phyloP scores from a whole-genome alignment of 2,113 vertebrate genomes.

The Entomyzon cyanotis region DNA sequence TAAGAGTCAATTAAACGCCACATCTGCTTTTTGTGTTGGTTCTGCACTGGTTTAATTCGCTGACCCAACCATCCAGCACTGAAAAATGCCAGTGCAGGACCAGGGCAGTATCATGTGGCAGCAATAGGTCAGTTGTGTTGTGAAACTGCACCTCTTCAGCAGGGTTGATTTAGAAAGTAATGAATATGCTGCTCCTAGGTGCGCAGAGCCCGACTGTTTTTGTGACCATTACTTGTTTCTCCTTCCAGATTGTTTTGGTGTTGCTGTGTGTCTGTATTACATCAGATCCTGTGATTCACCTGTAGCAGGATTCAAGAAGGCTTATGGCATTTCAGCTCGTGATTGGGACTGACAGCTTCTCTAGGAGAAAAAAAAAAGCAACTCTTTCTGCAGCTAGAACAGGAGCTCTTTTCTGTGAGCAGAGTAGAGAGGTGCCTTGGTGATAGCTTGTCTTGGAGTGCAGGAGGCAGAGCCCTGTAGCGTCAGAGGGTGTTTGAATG shows the following conservation, averaged over 20 bases:
- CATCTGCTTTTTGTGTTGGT: rapidly evolving
- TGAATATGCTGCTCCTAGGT: background rate
- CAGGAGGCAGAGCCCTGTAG: background rate
- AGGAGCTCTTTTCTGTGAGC: background rate
- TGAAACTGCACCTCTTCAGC: background rate
- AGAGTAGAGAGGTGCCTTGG: background rate
- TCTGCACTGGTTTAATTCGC: background rate
- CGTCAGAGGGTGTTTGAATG: background rate
- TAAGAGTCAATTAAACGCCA: background rate
- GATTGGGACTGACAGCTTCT: background rate
- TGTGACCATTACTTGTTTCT: background rate
- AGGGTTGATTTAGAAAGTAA: background rate
- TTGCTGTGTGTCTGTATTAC: background rate
- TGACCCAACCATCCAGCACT: rapidly evolving
- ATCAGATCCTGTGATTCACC: background rate
- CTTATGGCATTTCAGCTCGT: background rate
- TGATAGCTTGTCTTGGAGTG: background rate
- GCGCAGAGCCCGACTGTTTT: background rate
- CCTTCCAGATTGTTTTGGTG: background rate
- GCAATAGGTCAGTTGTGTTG: background rate
- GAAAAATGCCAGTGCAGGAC: background rate
- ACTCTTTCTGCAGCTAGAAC: background rate
- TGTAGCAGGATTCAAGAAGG: background rate
- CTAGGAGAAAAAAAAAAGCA: background rate
- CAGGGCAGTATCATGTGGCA: background rate